A percentile compares a stretch with the other conserved stretches of the same genome.
phyloP scores from a whole-genome alignment of 2,888 invertebrate species.

The Rhagonycha fulva region DNA sequence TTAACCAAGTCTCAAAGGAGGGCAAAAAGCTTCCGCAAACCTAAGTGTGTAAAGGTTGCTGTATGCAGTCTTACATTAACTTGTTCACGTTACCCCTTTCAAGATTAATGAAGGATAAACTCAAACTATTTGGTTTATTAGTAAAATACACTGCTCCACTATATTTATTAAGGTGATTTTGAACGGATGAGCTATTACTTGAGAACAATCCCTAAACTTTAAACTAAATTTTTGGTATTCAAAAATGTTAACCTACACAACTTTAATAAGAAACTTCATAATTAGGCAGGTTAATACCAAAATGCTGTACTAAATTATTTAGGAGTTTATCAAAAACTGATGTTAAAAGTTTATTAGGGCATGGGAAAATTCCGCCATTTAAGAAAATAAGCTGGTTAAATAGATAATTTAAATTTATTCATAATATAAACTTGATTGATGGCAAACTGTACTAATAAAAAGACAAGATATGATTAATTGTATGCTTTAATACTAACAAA shows the following conservation, averaged over 20 bases:
- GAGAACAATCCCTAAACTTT: background rate
- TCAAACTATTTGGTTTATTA: slow-evolving; percentile 20
- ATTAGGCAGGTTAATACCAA: background rate
- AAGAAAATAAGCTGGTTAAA: background rate
- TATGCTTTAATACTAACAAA: slow-evolving; percentile 23
- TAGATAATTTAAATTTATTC: slow-evolving; percentile 12
- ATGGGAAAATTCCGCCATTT: background rate
- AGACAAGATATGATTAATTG: slow-evolving; percentile 29
- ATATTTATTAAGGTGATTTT: background rate
- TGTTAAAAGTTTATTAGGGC: background rate
- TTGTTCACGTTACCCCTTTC: slow-evolving; percentile 25
- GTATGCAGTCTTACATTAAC: slow-evolving; percentile 28
- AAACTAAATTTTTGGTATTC: background rate
- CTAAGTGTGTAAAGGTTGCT: slow-evolving; percentile 31
- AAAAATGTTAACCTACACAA: background rate
- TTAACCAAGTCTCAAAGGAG: slow-evolving; percentile 28
- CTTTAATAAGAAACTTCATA: background rate
- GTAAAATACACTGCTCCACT: background rate
- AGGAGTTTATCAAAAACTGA: background rate
- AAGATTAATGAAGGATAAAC: slow-evolving; percentile 28
- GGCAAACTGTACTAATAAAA: slow-evolving; percentile 12
- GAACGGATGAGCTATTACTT: background rate
- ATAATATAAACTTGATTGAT: slow-evolving; percentile 11
- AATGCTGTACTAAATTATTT: background rate
- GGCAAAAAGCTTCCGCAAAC: slow-evolving; percentile 34